phyloP scores from a whole-genome alignment of 2,113 vertebrate species.

The Pungitius pungitius region DNA sequence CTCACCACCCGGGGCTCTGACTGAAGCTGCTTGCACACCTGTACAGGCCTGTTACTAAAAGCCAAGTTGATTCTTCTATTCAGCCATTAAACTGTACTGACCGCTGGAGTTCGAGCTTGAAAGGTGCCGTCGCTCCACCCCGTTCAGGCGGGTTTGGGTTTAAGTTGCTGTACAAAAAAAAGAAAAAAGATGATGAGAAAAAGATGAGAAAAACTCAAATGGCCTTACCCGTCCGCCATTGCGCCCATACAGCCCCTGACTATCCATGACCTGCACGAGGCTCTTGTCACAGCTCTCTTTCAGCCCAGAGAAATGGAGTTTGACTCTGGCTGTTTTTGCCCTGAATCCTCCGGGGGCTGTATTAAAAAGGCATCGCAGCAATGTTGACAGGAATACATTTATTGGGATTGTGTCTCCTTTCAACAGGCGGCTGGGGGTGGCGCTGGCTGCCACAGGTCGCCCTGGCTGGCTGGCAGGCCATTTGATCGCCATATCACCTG shows the following conservation, averaged over 20 bases:
- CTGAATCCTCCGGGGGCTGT: conserved; percentile 73
- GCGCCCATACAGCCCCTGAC: conserved; percentile 41
- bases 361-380: conserved; percentile 80
- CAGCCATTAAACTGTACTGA: conserved; percentile 15
- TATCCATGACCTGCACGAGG: conserved; percentile 57
- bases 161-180: neutral
- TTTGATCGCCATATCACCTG: conserved; percentile 71
- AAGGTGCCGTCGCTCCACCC: conserved; percentile 10
- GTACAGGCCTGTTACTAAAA: conserved; percentile 11
- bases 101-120: conserved; percentile 4
- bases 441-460: conserved; percentile 69
- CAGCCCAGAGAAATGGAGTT: conserved; percentile 76
- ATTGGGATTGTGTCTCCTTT: conserved; percentile 82
- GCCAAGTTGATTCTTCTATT: conserved; percentile 26
- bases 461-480: conserved; percentile 58
- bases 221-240: conserved; percentile 10
- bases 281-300: conserved; percentile 72
- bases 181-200: conserved; percentile 3
- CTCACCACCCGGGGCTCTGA: conserved; percentile 3
- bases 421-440: conserved; percentile 74
- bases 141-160: conserved; percentile 25
- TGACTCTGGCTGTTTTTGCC: conserved; percentile 74
- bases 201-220: conserved; percentile 11
- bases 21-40: conserved; percentile 34
- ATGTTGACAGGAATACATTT: conserved; percentile 84